Conservation (phyloP, 2,797 vertebrate species). For the Poecilia picta region DNA sequence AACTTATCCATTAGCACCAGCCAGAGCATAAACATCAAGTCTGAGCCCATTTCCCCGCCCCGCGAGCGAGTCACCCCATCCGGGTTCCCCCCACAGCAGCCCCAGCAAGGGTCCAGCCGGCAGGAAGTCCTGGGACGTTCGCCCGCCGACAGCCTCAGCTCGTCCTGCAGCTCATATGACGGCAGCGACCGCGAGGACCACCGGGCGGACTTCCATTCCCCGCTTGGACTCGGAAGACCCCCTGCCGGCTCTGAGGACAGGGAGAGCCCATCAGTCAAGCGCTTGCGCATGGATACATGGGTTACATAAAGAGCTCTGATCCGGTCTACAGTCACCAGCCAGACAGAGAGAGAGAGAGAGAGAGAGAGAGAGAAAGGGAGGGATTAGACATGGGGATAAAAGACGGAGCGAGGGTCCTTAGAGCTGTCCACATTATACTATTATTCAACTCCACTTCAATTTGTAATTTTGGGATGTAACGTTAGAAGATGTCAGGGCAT, state of each 20-base stretch:
- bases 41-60: constrained; percentile 97
- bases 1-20: constrained; percentile 95
- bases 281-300: constrained; percentile 98
- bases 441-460: constrained; percentile 81
- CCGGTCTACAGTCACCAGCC: constrained; percentile 73
- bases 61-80: constrained; percentile 93
- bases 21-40: constrained; percentile 97
- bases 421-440: constrained; percentile 74
- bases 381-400: constrained; percentile 64
- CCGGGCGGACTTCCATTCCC: constrained; percentile 92
- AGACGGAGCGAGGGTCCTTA: constrained; percentile 72
- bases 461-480: constrained; percentile 73
- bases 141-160: constrained; percentile 97
- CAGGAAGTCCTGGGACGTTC: constrained; percentile 94
- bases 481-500: constrained; percentile 83
- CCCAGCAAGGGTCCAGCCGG: constrained; percentile 82
- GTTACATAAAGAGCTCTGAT: constrained; percentile 89
- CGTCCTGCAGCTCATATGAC: constrained; percentile 98
- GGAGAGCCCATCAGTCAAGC: constrained; percentile 95
- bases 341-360: constrained; percentile 50
- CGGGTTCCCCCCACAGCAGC: constrained; percentile 81
- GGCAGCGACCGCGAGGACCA: constrained; percentile 97
- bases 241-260: constrained; percentile 86
- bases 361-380: constrained; percentile 45
- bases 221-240: constrained; percentile 88